Base-by-base conservation (phyloP, 2,113 vertebrate genomes). In the Pimephales promelas region DNA sequence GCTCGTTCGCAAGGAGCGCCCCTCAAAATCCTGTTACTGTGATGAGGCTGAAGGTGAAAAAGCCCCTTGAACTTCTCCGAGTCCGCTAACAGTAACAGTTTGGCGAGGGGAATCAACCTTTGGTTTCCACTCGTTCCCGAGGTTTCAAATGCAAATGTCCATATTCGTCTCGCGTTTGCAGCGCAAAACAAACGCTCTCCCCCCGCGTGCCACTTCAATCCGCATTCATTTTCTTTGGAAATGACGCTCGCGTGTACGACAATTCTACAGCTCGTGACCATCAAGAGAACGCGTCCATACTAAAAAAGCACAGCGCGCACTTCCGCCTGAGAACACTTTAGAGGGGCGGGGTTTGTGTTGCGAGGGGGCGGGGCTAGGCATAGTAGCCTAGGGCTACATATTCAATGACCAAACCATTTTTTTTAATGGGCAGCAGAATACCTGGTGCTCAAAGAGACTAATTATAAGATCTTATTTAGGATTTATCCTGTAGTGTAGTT, bases 281-380 rank as follows among this genome's bases (percentile, higher is more conserved):
- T 83, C 92, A 20, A 80, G 40, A 84, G 59, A 93, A 94, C 93
- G 92, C 92, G 92, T 94, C 93, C 92, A 56, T 92, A 93, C 93
- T 92, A 92, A 90, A 92, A 90, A 93, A 93, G 92, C 88, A 90
- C 91, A 90, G 92, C 90, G 89, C 89, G 70, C 92, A 94, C 94
- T 96, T 95, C 94, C 95, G 94, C 92, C 91, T 89, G 86, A 89
- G 90, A 86, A 88, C 90, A 77, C 89, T 52, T 31, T 13, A 10
- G 87, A 24, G 91, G 93, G 92, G 93, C 81, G 74, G 56, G 89
- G 89, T 62, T 54, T 89, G 89, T 87, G 86, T 74, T 84, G 18
- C 88, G 88, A 88, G 90, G 90, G 81, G 86, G 86, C 54, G 76
- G 87, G 82, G 74, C 8, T 40, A 5, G 52, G 49, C 54, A 73